Percentiles rank a stretch among this genome's conserved stretches.
These are phyloP conservation scores for Pristionchus exspectatus DNA, from an alignment of 2,888 invertebrate species.

Conservation along the genomic window DNA sequence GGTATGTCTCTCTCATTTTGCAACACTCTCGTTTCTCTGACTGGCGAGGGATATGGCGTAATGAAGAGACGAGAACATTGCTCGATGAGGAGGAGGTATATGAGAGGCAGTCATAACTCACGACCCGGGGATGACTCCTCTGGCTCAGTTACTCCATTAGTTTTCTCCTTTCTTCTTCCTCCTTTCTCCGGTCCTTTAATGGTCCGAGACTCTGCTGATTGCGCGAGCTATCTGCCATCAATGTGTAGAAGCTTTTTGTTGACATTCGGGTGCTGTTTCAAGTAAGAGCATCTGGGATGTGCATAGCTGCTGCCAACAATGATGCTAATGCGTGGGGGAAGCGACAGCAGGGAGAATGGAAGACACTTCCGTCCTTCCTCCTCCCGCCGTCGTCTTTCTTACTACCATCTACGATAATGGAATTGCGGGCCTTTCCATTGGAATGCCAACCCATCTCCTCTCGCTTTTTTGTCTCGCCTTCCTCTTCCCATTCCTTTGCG, in stretches of 20 bases:
- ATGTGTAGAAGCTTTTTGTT: too few relatives aligned
- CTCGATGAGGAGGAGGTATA: not conserved
- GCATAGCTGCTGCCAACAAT: too few relatives aligned
- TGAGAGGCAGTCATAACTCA: not conserved
- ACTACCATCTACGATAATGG: conserved; percentile 23
- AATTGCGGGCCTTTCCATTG: not conserved
- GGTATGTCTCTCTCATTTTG: too few relatives aligned
- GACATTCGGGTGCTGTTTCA: not conserved
- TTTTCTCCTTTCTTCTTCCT: not conserved
- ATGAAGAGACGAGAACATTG: too few relatives aligned
- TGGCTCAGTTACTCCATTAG: not conserved
- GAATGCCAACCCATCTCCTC: not conserved
- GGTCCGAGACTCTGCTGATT: not conserved
- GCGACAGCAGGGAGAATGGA: not conserved
- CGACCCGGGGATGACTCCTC: not conserved
- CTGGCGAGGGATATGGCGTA: too few relatives aligned
- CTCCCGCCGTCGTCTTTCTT: not conserved
- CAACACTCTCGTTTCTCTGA: too few relatives aligned
- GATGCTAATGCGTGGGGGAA: too few relatives aligned
- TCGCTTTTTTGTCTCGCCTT: not conserved
- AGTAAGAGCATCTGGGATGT: not conserved
- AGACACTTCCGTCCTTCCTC: not conserved
- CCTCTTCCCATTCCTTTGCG: not conserved
- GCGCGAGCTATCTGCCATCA: not conserved
- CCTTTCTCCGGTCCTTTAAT: not conserved